Conservation (phyloP, 2,888 invertebrate species). For the Oscheius sp. region DNA sequence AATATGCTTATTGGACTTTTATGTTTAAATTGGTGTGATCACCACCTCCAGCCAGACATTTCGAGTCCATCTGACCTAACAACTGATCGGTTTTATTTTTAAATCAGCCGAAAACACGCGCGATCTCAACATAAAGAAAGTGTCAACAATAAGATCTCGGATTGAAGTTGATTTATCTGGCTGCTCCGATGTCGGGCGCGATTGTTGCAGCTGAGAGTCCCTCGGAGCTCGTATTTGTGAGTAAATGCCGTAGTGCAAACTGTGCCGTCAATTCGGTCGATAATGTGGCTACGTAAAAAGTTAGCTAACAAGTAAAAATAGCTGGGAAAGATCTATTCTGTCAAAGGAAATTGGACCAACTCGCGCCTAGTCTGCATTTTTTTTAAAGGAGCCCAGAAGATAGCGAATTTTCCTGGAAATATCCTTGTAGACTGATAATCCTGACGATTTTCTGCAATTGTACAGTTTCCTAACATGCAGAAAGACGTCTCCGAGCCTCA, state of each 20-base stretch:
- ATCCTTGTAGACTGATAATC: too few species aligned
- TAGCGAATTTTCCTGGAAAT: too few species aligned
- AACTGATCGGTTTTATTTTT: too few species aligned
- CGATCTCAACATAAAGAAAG: background rate
- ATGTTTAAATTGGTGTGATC: background rate
- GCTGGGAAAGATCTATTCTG: too few species aligned
- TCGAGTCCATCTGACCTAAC: background rate
- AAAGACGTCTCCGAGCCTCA: too few species aligned
- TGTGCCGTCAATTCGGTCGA: slow-evolving; percentile 17
- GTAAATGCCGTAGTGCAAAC: slow-evolving; percentile 36
- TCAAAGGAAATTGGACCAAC: too few species aligned
- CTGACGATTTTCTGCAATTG: too few species aligned
- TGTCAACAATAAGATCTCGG: slow-evolving; percentile 3
- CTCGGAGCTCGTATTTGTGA: slow-evolving; percentile 28
- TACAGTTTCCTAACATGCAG: too few species aligned
- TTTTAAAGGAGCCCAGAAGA: too few species aligned
- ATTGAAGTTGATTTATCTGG: slow-evolving; percentile 10
- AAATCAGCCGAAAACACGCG: too few species aligned
- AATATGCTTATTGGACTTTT: background rate
- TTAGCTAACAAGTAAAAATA: slow-evolving; percentile 1
- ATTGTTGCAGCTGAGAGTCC: slow-evolving; percentile 21
- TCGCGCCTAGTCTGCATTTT: too few species aligned
- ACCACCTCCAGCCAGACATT: background rate
- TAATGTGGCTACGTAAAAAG: slow-evolving; percentile 6
- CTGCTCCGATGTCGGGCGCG: background rate